Evolutionary conservation across 2,113 vertebrate genomes (phyloP).

Genomic region (Eulacestoma nigropectus): DNA sequence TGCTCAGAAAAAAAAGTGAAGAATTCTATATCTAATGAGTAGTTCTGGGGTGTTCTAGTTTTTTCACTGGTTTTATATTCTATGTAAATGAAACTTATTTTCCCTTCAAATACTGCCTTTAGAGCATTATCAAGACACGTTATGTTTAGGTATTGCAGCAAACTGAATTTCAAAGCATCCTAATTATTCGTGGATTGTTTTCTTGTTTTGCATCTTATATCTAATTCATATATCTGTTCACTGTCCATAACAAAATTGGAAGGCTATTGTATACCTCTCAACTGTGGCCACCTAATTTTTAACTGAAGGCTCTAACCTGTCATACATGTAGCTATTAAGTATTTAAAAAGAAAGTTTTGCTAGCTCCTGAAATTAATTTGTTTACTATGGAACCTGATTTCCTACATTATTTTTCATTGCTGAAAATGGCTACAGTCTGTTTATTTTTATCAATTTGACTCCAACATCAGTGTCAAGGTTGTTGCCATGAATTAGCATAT

Average conservation of each 20-base stretch:
- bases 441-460: neutral
- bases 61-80: neutral
- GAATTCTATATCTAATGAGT: neutral
- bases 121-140: neutral
- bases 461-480: neutral
- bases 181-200: neutral
- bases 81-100: neutral
- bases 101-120: neutral
- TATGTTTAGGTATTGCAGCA: neutral
- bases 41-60: neutral
- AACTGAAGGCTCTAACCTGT: neutral
- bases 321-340: neutral
- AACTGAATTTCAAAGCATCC: neutral
- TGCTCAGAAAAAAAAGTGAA: neutral
- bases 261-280: neutral
- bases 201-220: neutral
- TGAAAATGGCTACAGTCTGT: neutral
- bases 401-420: neutral
- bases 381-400: neutral
- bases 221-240: neutral
- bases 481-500: neutral
- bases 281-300: neutral
- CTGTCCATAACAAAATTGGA: neutral
- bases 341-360: neutral
- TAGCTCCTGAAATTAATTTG: neutral